A percentile compares a stretch with the other conserved stretches of the same genome.
These are phyloP conservation scores for Crax fasciolata DNA, from an alignment of 2,797 vertebrate genomes.

Conservation along the genomic window DNA sequence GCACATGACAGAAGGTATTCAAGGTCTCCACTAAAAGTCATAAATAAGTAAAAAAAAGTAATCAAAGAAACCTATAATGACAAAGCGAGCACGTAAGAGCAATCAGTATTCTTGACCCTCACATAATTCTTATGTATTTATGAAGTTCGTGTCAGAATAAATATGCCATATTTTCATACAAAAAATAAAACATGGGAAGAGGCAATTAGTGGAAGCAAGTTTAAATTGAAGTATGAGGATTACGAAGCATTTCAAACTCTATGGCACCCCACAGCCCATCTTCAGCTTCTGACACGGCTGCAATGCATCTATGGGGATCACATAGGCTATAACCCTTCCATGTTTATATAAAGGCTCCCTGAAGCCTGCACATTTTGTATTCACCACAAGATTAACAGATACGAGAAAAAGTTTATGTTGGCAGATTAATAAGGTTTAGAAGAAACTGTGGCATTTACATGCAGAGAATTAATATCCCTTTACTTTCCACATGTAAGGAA, in stretches of 20 bases:
- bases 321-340: not conserved
- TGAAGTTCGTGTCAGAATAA: not conserved
- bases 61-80: not conserved
- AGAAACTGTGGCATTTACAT: not conserved
- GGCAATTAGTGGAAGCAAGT: not conserved
- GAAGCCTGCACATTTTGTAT: not conserved
- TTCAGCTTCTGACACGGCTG: not conserved
- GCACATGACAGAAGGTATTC: fast-evolving
- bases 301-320: not conserved
- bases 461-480: not conserved
- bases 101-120: not conserved
- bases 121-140: not conserved
- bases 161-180: fast-evolving
- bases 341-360: not conserved
- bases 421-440: not conserved
- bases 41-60: not conserved
- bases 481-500: not conserved
- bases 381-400: not conserved
- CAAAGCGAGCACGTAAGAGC: not conserved
- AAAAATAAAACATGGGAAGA: fast-evolving
- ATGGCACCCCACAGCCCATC: not conserved
- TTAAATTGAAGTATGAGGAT: not conserved
- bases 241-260: not conserved
- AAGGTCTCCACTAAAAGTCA: not conserved
- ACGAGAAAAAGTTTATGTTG: not conserved